Base-by-base conservation (phyloP, 2,797 vertebrate species). In the Ispidina picta region DNA sequence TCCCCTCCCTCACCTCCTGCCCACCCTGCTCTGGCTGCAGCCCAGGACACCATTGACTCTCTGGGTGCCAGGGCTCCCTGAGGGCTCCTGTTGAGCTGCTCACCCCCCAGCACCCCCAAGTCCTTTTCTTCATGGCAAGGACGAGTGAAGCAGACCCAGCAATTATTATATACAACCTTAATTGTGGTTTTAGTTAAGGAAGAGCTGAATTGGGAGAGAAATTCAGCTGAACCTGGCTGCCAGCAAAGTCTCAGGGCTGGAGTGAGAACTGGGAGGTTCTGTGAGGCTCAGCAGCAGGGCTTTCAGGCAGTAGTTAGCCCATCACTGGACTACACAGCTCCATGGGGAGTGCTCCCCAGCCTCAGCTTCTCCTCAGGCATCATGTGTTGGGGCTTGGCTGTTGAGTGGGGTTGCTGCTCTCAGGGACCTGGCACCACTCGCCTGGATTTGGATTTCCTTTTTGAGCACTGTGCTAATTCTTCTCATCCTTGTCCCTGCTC, bases 271-370 rank as follows among this genome's bases (percentile, higher is more conserved):
- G 44, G 37, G 51, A 21, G n/a, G 20, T 51, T 37, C 35, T 37
- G 9, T 77, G 37, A 44, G 69, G 41, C 12, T 52, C 60, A 60
- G 63, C 35, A 63, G 26, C 28, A 64, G 54, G 49, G 20, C 35
- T 68, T 80, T 59, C 46, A 46, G 66, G 55, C n/a, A 63, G 33
- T 29, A 51, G 39, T 41, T 66, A 33, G 29, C 46, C 43, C 23
- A 12, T 59, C 37, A 8, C n/a, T 41, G 58, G 25, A 58, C 49
- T 65, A 13, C 10, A 3, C 7, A 5, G 20, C 15, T 16, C 20
- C 0, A 0, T 31, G 35, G 35, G 26, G 70, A 37, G 39, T 3
- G 3, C 39, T 87, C 10, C 25, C 17, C n/a, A 16, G 22, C 46
- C 31, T 43, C 8, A 2, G 15, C 28, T 17, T 76, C 21, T 81